Evolutionary conservation across 2,797 vertebrate genomes (phyloP), one percentile per base, ranked within the genome.

Genomic region (Smutsia temminckii): DNA sequence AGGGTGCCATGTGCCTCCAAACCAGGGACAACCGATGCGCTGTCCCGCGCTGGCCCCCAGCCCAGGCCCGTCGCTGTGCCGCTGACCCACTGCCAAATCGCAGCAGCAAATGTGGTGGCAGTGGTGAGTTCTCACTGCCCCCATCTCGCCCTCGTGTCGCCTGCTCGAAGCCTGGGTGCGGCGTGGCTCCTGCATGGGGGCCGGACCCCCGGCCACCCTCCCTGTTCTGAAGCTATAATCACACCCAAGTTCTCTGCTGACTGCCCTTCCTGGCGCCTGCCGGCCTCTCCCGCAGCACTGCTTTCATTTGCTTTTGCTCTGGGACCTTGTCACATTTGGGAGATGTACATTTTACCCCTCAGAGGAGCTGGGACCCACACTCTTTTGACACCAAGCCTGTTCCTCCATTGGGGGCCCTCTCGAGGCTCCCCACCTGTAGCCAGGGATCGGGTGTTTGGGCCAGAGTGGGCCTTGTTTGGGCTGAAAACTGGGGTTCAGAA

Each of bases 221-320:
- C 75, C 18, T 6, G 25, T 51, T 18, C 3, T 12, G 25, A 37
- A 37, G 11, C 9, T 10, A 1, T 13, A 3, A 1, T 61, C 3
- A 1, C 10, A 0, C 4, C 3, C 25, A 1, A 13, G 40, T 63
- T 4, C 11, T 0, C 23, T 0, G 46, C 46, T 12, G 10, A 6
- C 27, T 4, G 9, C 20, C 7, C 1, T 23, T 11, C n/a, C 27
- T 0, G 5, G 0, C 0, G 0, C 40, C 3, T 0, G 23, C 42
- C 1, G 0, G 40, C 71, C 40, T 27, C 72, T 63, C 49, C 27
- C 0, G 0, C 2, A 9, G 0, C 27, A 1, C 14, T 6, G 3
- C 23, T 32, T 11, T 23, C 55, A 2, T 71, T n/a, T 3, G 6
- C 32, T 29, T 51, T 23, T 8, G 46, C 72, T 12, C n/a, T 32